Evolutionary conservation across 2,113 vertebrate genomes (phyloP), one percentile per base, ranked within the genome.

Genomic region (Rhabdomys dilectus): DNA sequence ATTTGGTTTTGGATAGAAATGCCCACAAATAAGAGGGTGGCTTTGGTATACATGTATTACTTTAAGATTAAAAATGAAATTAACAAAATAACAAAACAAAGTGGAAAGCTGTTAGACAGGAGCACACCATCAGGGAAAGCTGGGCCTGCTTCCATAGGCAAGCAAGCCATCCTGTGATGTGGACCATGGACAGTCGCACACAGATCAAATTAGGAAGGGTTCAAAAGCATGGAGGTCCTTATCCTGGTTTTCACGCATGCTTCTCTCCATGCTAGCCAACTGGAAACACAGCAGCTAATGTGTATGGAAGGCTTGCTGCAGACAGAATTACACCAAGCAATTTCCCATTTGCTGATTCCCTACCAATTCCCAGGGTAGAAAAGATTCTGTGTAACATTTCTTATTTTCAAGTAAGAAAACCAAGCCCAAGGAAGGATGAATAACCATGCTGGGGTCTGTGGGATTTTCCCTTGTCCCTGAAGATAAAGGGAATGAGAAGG

Each of bases 381-480:
- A 76, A 87, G 21, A 51, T 72, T 89, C 48, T 80, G 8, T 29
- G 21, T 75, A 64, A 62, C 82, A 56, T 48, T 91, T 53, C 17
- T 66, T 29, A 75, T 81, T 66, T 96, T 92, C 66, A 77, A 68
- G 58, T 78, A 72, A 93, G 75, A 17, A 73, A 66, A 93, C 36
- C 45, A 39, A 95, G 48, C 56, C 39, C 66, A 21, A 16, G 24
- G 66, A 45, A 93, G 36, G 58, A 77, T 60, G 72, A 89, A 58
- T 70, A 91, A 66, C 31, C 5, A 73, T 15, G 22, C n/a, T 76
- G 81, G 48, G 5, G 62, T 58, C 6, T 76, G 2, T 5, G 10
- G 11, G 15, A 82, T 84, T 73, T 56, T 85, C 39, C 72, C 58
- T 88, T 51, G 1, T 10, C 17, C 13, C 80, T 62, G 56, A 89